These are phyloP conservation scores for Euglossa dilemma DNA, from an alignment of 1,140 invertebrate genomes.

Conservation along the genomic window DNA sequence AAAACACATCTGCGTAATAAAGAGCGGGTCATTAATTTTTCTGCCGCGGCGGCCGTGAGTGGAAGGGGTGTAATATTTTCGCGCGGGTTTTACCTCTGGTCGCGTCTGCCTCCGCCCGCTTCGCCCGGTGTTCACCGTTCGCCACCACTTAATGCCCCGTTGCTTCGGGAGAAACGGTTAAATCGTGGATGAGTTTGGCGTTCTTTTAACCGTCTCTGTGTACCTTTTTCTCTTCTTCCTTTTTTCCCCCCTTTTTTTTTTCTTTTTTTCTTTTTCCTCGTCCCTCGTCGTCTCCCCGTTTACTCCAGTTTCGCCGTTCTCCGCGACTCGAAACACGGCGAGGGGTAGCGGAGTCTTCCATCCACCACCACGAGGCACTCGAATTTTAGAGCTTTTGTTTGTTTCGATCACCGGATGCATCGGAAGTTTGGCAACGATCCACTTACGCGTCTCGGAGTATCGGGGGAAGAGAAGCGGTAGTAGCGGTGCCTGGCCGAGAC, in stretches of 20 bases:
- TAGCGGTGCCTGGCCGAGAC: neutral
- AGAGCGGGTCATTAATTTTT: slow-evolving; percentile 61
- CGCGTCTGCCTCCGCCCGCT: neutral
- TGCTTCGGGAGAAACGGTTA: slow-evolving; percentile 25
- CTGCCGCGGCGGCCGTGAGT: slow-evolving; percentile 4
- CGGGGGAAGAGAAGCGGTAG: neutral
- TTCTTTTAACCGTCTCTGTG: slow-evolving; percentile 29
- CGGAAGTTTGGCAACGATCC: neutral
- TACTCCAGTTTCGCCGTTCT: neutral
- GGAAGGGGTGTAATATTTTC: slow-evolving; percentile 53
- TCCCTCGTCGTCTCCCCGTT: neutral
- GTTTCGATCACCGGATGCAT: neutral
- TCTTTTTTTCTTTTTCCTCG: neutral
- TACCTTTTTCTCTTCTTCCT: neutral
- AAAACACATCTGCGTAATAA: slow-evolving; percentile 63
- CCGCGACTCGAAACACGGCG: neutral
- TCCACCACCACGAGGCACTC: neutral
- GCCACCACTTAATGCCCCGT: slow-evolving; percentile 49
- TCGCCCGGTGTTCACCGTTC: slow-evolving; percentile 34
- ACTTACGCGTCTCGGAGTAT: neutral
- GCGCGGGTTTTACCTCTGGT: slow-evolving; percentile 37
- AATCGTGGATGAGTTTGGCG: slow-evolving; percentile 47
- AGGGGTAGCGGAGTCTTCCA: neutral
- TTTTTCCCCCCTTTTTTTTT: neutral
- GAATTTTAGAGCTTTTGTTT: neutral